Evolutionary conservation across 2,797 vertebrate species (phyloP).

Genomic region (Sciurus vulgaris): DNA sequence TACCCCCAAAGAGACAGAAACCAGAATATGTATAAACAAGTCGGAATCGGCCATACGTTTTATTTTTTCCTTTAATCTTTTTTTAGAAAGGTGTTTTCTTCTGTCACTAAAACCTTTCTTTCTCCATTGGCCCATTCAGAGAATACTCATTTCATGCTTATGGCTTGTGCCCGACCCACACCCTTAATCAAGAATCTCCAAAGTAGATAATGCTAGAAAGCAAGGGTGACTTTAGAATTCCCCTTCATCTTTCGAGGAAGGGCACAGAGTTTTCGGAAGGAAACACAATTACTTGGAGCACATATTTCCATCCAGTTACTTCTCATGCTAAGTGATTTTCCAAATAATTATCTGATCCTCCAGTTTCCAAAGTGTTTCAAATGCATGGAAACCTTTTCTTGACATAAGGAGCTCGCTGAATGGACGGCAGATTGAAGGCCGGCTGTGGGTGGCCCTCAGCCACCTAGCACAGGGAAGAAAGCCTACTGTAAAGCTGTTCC

Average conservation of each 20-base stretch:
- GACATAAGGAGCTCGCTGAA: no score
- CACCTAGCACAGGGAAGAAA: background rate
- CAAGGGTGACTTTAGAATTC: background rate
- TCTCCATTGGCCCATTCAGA: background rate
- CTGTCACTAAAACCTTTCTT: background rate
- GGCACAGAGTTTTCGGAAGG: background rate
- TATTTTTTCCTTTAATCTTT: background rate
- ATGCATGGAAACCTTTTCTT: background rate
- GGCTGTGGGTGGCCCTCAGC: no score
- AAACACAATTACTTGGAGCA: conserved; percentile 37
- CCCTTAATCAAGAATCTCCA: background rate
- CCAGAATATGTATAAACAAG: background rate
- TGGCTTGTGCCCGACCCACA: background rate
- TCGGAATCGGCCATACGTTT: background rate
- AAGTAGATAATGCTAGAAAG: background rate
- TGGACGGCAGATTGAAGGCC: background rate
- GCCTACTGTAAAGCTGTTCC: background rate
- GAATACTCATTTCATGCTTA: background rate
- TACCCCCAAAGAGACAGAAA: background rate
- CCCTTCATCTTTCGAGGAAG: background rate
- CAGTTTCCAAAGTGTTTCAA: background rate
- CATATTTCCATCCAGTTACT: background rate
- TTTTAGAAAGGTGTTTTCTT: background rate
- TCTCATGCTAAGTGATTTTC: background rate
- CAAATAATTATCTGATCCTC: conserved; percentile 13